Evolutionary conservation across 2,888 invertebrate genomes (phyloP), one percentile per base, ranked within the genome.

Genomic region (Andrena marginata): DNA sequence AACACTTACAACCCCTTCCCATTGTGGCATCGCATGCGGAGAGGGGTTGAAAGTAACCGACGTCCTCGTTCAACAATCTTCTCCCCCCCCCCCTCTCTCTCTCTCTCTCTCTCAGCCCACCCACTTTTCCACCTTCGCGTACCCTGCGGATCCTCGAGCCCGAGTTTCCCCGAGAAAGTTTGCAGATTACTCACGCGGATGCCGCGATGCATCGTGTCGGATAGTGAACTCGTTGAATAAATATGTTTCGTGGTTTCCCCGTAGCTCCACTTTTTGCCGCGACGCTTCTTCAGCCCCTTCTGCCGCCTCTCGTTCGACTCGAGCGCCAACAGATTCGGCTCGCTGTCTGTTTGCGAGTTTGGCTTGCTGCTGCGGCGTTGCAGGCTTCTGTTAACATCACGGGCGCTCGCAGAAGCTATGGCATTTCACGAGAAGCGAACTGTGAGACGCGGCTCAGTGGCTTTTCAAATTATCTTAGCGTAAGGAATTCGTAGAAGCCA

Each of bases 141-240:
- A 48, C 42, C 20, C 76, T 64, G 78, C 75, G 76, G 77, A 82
- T 85, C 84, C 87, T 87, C 83, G 72, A 85, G 85, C 86, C 78
- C 82, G 87, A 88, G 89, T 89, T 91, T 88, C 80, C 64, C 85
- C 51, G 85, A 74, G 80, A 90, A 92, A 92, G 90, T 92, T 93
- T 92, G 85, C 88, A 89, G 91, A 92, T 92, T 93, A 93, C 91
- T 92, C 92, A 91, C 88, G 90, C 90, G 90, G 78, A 91, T 87
- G 84, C 87, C 84, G 86, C 80, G 73, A 77, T 86, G 88, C 86
- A 86, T 86, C 86, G 85, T 84, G 84, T 80, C 79, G 86, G 86
- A 88, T 86, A 87, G 88, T 84, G 88, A 89, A 91, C 86, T 89
- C 80, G 74, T 75, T 88, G 91, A 88, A 90, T 90, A 91, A 92